A percentile compares a stretch with the other conserved stretches of the same genome.
Evolutionary conservation across 1,140 invertebrate species (phyloP).

Genomic region (Camponotus pennsylvanicus): DNA sequence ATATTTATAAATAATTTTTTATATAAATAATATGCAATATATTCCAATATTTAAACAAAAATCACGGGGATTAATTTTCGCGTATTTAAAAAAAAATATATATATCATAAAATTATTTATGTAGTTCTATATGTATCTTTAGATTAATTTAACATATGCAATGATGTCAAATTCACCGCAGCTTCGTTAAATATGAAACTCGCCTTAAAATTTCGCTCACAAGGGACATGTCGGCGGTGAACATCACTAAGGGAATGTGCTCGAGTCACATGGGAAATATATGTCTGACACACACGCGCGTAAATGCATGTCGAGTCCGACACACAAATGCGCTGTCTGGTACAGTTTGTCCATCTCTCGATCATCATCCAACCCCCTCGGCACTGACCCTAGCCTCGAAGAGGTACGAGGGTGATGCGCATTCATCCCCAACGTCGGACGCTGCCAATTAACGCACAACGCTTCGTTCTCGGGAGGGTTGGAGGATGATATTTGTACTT

Average conservation of each 20-base stretch:
- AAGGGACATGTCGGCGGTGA: conserved; percentile 45
- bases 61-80: too few species aligned
- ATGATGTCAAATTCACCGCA: not conserved
- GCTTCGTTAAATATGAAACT: conserved; percentile 8
- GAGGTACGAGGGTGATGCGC: conserved; percentile 21
- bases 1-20: too few species aligned
- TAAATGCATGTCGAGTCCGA: conserved; percentile 28
- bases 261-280: conserved; percentile 72
- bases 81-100: too few species aligned
- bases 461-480: conserved; percentile 28
- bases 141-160: conserved; percentile 4
- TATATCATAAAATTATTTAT: not conserved
- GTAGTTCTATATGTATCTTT: not conserved
- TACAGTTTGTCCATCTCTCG: conserved; percentile 68
- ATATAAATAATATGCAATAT: too few species aligned
- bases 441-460: conserved; percentile 54
- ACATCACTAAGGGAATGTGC: conserved; percentile 54
- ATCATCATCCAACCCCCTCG: conserved; percentile 65
- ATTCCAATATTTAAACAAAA: too few species aligned
- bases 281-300: conserved; percentile 40
- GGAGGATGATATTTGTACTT: conserved; percentile 52
- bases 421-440: conserved; percentile 52
- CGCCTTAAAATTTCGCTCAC: conserved; percentile 43
- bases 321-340: conserved; percentile 45
- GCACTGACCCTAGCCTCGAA: conserved; percentile 22